Base-by-base conservation (phyloP, 2,113 vertebrate genomes). In the Sigmodon hispidus region DNA sequence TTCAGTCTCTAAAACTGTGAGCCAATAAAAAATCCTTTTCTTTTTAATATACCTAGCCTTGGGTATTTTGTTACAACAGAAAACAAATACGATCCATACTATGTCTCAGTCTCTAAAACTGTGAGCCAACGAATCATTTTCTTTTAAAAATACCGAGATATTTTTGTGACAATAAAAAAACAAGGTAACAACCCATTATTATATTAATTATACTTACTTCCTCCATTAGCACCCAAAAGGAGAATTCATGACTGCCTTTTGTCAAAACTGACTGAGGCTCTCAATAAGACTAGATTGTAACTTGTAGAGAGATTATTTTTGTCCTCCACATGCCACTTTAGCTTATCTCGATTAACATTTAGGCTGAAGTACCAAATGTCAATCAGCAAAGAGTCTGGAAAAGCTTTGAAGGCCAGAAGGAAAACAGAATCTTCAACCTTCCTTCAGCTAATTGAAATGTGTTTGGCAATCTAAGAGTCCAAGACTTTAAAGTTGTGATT, bases 401-500 rank as follows among this genome's bases (percentile, higher is more conserved):
- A 69, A 96, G 70, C 65, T 88, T 76, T 67, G 61, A 93, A 96
- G 96, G 89, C 95, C 5, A 95, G 85, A 87, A 48, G 73, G 45
- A 83, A 96, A 97, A 95, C 36, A 94, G 63, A 94, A 95, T 93
- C 92, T 94, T 13, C 94, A 92, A 97, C 92, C 92, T 45, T 45
- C 90, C 59, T 93, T 97, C 3, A 95, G 91, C 86, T 98, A 98
- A 97, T 86, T 93, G 92, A 86, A 97, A 86, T 90, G 91, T 96
- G 76, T 93, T 95, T 97, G 96, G 93, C 97, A 98, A 98, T 96
- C 0, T 80, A 98, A 97, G 95, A 3, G 0, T 95, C 77, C 96
- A 96, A 97, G 97, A 97, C 97, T 98, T 96, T 98, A 94, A 98
- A 98, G 98, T 96, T 97, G 96, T 97, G 97, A 98, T 98, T 98